Conservation (phyloP, 2,797 vertebrate species). For the Macropus fuliginosus region DNA sequence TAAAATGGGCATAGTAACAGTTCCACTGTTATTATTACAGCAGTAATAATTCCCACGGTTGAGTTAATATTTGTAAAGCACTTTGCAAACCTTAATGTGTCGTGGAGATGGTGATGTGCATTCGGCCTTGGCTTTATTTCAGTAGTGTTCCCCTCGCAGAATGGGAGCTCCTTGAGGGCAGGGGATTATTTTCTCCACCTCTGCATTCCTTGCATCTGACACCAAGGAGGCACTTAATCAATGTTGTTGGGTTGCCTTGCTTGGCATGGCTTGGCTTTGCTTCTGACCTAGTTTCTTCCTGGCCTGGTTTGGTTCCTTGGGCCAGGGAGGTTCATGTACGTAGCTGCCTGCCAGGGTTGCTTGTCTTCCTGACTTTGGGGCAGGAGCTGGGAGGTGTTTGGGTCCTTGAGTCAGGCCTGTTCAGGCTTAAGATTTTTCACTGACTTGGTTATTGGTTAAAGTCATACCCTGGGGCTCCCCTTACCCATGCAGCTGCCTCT, state of each 20-base stretch:
- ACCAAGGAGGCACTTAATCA: neutral
- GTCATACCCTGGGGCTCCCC: neutral
- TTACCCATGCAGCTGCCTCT: neutral
- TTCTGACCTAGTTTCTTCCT: neutral
- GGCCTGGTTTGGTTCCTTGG: neutral
- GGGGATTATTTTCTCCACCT: neutral
- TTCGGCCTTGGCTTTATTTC: neutral
- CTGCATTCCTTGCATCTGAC: neutral
- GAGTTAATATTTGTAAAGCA: neutral
- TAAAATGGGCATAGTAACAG: no score
- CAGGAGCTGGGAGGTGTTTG: neutral
- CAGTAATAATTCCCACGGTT: no score
- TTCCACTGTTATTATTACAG: no score
- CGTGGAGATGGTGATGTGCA: neutral
- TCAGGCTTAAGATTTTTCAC: neutral
- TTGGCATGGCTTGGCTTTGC: neutral
- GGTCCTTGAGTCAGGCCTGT: neutral
- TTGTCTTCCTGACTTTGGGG: neutral
- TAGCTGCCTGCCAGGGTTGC: neutral
- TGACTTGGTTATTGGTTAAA: neutral
- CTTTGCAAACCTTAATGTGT: neutral
- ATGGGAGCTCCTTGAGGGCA: neutral
- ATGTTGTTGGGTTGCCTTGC: neutral
- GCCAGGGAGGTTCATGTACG: neutral
- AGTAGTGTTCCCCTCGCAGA: neutral